Percentiles rank a stretch among this genome's conserved stretches.
Conservation (phyloP, 2,113 vertebrate genomes). For the Dicentrarchus labrax region DNA sequence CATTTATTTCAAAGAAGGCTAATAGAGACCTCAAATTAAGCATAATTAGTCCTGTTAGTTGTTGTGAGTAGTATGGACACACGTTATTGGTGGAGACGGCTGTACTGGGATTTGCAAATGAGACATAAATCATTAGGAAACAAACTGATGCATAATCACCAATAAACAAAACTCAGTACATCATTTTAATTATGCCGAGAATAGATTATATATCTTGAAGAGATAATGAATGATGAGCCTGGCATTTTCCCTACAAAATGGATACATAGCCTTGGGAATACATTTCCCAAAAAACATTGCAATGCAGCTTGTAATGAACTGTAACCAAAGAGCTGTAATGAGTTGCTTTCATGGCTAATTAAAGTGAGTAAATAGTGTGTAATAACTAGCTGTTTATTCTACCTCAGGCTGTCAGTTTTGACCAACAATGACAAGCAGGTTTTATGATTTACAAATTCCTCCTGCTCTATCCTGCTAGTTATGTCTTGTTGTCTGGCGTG, state of each 20-base stretch:
- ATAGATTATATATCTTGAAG: conserved; percentile 1
- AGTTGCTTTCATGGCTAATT: conserved; percentile 66
- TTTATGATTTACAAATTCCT: conserved; percentile 58
- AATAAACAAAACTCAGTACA: conserved; percentile 22
- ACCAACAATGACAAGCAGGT: conserved; percentile 57
- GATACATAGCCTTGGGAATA: conserved; percentile 17
- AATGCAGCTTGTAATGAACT: conserved; percentile 47
- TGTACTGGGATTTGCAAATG: conserved; percentile 45
- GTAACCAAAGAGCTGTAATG: conserved; percentile 56
- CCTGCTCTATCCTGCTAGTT: conserved; percentile 47
- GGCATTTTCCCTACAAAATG: conserved; percentile 1
- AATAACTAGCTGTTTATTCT: conserved; percentile 45
- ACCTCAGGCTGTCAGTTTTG: conserved; percentile 54
- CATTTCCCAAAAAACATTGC: conserved; percentile 3
- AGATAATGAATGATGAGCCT: not conserved
- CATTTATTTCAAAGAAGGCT: not conserved
- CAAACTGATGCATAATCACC: conserved; percentile 24
- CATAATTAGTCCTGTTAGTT: not conserved
- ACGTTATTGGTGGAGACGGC: conserved; percentile 10
- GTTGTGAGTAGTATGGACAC: not conserved
- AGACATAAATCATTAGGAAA: conserved; percentile 15
- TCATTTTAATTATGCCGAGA: conserved; percentile 27
- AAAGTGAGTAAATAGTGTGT: conserved; percentile 48
- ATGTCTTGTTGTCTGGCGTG: conserved; percentile 64
- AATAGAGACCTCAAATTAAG: not conserved